A percentile compares a stretch with the other conserved stretches of the same genome.
Conservation (phyloP, 2,888 invertebrate species). For the Megalurothrips usitatus region DNA sequence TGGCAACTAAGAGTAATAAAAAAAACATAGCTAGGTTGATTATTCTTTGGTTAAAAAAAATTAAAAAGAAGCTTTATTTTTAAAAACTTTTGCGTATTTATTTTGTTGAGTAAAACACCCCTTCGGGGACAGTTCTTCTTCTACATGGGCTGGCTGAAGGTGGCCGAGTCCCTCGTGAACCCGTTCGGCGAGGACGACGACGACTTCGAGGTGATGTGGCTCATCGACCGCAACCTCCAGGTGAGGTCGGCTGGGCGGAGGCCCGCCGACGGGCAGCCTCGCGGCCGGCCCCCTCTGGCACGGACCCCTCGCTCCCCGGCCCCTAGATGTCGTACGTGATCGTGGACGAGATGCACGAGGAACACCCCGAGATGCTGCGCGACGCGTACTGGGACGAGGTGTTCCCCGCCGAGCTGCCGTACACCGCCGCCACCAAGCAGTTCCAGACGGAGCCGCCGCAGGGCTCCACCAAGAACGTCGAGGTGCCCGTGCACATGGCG, state of each 20-base stretch:
- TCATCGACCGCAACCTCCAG: slow-evolving; percentile 50
- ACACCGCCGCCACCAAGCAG: slow-evolving; percentile 49
- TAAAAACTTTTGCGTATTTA: neutral
- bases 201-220: slow-evolving; percentile 48
- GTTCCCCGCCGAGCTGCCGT: slow-evolving; percentile 45
- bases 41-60: too few species aligned
- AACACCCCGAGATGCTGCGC: slow-evolving; percentile 45
- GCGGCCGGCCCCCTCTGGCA: too few species aligned
- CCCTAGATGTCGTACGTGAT: slow-evolving; percentile 47
- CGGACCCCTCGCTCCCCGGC: neutral
- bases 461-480: slow-evolving; percentile 44
- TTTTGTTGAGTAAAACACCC: neutral
- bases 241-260: slow-evolving; percentile 39
- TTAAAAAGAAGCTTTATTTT: too few species aligned
- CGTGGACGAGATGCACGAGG: slow-evolving; percentile 48
- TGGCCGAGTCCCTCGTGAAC: slow-evolving; percentile 51
- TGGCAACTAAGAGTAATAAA: neutral
- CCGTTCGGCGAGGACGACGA: slow-evolving; percentile 46
- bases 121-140: slow-evolving; percentile 48
- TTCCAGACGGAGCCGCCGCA: slow-evolving; percentile 48
- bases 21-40: neutral
- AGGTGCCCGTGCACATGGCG: slow-evolving; percentile 37
- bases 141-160: slow-evolving; percentile 52
- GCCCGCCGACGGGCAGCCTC: too few species aligned
- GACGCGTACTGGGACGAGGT: slow-evolving; percentile 49